These are phyloP conservation scores for Hypena proboscidalis DNA, from an alignment of 2,888 invertebrate genomes.

Conservation along the genomic window DNA sequence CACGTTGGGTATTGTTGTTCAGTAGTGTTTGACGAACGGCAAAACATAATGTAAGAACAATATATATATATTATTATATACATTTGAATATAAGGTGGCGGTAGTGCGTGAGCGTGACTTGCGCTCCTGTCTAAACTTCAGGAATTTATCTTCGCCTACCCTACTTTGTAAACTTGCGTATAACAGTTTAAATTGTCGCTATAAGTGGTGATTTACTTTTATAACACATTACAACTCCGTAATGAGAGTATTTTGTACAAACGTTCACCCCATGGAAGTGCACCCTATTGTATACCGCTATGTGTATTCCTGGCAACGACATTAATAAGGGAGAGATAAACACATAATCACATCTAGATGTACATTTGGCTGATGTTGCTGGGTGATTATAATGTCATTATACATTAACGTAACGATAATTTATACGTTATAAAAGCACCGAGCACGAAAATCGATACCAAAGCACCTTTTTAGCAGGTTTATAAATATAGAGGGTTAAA, in stretches of 20 bases:
- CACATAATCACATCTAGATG: background rate
- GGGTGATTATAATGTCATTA: too few species aligned
- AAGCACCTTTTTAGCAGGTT: too few species aligned
- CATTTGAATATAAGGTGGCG: slow-evolving; percentile 17
- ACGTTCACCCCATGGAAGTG: background rate
- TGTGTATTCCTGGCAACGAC: too few species aligned
- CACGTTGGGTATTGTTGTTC: slow-evolving; percentile 31
- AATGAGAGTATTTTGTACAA: background rate
- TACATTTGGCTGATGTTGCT: too few species aligned
- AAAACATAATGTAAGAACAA: background rate
- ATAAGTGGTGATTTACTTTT: slow-evolving; percentile 7
- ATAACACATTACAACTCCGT: slow-evolving; percentile 1
- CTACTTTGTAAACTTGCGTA: slow-evolving; percentile 28
- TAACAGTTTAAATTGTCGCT: slow-evolving; percentile 11
- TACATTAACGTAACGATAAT: too few species aligned
- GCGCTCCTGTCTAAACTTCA: slow-evolving; percentile 41
- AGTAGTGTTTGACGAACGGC: background rate
- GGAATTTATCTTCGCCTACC: slow-evolving; percentile 31
- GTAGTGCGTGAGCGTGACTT: slow-evolving; percentile 37
- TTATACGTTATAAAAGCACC: too few species aligned
- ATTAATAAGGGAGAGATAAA: too few species aligned
- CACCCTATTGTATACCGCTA: background rate
- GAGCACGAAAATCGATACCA: too few species aligned
- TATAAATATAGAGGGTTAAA: too few species aligned
- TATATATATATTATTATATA: too few species aligned